Evolutionary conservation across 2,113 vertebrate species (phyloP).

Genomic region (Anarrhichthys ocellatus): DNA sequence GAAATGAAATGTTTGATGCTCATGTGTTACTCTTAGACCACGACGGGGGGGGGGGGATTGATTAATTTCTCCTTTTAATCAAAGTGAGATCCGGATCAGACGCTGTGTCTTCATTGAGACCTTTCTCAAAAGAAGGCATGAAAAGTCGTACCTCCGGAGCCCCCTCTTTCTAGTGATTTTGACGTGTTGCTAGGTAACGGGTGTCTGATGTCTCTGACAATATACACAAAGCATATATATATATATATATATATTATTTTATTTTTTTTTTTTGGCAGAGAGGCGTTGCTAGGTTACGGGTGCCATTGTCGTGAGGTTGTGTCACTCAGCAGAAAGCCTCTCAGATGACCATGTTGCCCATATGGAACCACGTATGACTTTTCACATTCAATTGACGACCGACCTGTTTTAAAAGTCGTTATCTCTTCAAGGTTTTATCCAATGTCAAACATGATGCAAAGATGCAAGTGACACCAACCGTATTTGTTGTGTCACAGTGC

Average conservation of each 20-base stretch:
- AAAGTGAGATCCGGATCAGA: conserved; percentile 8
- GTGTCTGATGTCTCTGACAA: conserved; percentile 35
- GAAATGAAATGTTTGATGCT: neutral
- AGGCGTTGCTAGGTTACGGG: conserved; percentile 66
- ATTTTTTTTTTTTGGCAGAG: conserved; percentile 35
- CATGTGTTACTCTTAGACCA: neutral
- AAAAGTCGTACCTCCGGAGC: neutral
- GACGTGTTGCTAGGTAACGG: conserved; percentile 46
- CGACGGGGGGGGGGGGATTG: neutral
- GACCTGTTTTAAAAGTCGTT: neutral
- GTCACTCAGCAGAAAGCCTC: conserved; percentile 6
- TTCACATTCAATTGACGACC: neutral
- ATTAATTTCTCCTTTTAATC: conserved; percentile 3
- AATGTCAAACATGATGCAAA: neutral
- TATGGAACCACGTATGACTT: conserved; percentile 2
- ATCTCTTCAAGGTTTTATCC: neutral
- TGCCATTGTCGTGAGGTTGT: conserved; percentile 30
- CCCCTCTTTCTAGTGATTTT: neutral
- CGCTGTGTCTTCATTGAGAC: neutral
- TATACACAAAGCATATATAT: conserved; percentile 35
- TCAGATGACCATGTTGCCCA: neutral
- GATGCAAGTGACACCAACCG: too few relatives aligned
- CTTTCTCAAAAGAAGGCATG: conserved; percentile 8
- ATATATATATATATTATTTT: neutral
- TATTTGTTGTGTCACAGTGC: too few relatives aligned